Conservation (phyloP, 2,797 vertebrate genomes). For the Chiroxiphia lanceolata region DNA sequence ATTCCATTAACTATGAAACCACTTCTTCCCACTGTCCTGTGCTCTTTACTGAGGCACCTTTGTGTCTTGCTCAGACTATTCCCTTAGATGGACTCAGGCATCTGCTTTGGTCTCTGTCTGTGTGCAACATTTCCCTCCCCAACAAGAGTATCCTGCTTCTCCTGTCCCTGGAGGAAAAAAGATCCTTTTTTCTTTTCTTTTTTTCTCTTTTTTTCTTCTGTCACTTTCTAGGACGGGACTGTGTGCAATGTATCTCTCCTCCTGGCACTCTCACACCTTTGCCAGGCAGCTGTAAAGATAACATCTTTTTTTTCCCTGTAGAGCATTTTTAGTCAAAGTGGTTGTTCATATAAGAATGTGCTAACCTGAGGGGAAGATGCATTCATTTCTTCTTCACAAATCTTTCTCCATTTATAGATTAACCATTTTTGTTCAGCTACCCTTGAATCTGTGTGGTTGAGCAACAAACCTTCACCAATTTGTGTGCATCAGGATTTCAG, state of each 20-base stretch:
- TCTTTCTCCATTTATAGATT: background rate
- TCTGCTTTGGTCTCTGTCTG: background rate
- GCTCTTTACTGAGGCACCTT: background rate
- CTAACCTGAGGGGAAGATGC: background rate
- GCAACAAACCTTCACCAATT: background rate
- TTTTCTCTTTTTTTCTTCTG: background rate
- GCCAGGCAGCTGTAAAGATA: background rate
- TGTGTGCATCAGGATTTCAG: background rate
- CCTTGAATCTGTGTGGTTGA: background rate
- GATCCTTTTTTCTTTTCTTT: fast-evolving
- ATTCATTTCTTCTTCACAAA: background rate
- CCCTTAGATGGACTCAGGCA: background rate
- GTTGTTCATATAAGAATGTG: background rate
- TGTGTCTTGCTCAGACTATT: background rate
- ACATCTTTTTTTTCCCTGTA: background rate
- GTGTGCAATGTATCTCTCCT: background rate
- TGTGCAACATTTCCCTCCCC: background rate
- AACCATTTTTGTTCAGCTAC: background rate
- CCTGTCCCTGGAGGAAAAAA: background rate
- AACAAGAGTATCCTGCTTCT: background rate
- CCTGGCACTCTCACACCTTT: background rate
- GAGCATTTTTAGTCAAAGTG: background rate
- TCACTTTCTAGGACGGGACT: background rate
- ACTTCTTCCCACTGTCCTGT: background rate
- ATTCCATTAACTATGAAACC: background rate